Evolutionary conservation across 1,140 invertebrate species (phyloP), one percentile per base, ranked within the genome.

Genomic region (Bursaphelenchus mucronatus): DNA sequence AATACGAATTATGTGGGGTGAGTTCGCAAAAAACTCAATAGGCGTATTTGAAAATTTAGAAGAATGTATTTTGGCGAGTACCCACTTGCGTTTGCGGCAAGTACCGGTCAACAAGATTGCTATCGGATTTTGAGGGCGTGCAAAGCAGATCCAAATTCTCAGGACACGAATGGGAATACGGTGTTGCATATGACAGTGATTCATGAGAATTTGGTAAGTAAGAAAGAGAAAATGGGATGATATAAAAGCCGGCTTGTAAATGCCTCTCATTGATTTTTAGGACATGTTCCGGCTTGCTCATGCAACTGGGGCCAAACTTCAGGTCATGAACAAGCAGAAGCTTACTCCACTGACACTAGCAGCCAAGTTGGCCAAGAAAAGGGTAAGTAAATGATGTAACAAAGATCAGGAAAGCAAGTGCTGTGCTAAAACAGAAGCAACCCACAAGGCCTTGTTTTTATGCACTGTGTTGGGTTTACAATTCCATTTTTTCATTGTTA

Each of bases 21-120:
- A 76, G 62, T 39, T 39, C 1, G 9, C 4, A 9, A 43, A 19
- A 7, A 17, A 39, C 19, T 7, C 1, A n/a, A 44, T 30, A 4
- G 52, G 17, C 11, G 9, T 53, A 3, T 11, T 66, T 11, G 53
- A 51, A 30, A 11, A 49, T 80, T 53, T 75, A 91, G 90, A 8
- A 93, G 95, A 82, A 92, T 95, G 0, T 97, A 97, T 82, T 97
- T 93, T 90, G 94, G 94, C 43, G 94, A 97, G 83, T 97, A 96
- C 84, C 93, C 95, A 0, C 82, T 97, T 11, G 88, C 88, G 56
- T 97, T 98, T 84, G 93, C 94, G 3, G 94, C 94, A 0, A 97
- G 94, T 82, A 84, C 97, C 0, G 90, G 90, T 0, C 94, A 97
- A 83, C 93, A 96, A 81, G 94, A 98, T 82, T 95, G 92, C 81